phyloP scores from a whole-genome alignment of 2,113 vertebrate species.

The Octodon degus region DNA sequence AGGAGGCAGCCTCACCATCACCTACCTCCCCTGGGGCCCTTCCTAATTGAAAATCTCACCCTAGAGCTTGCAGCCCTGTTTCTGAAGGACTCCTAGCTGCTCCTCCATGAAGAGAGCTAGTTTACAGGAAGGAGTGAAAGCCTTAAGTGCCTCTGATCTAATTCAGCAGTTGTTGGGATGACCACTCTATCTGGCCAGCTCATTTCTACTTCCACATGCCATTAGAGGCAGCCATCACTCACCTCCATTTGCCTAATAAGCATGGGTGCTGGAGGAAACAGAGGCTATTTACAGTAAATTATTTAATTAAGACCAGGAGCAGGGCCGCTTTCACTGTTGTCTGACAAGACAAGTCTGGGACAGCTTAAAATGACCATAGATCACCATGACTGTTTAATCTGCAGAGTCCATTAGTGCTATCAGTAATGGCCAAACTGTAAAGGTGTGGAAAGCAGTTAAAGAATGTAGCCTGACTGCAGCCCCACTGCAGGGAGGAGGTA shows the following conservation, averaged over 20 bases:
- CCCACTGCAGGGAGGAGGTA: neutral
- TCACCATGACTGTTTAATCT: neutral
- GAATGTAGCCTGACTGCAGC: no score
- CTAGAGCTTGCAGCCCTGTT: slow-evolving; percentile 80
- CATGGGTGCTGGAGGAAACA: slow-evolving; percentile 87
- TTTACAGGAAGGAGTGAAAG: slow-evolving; percentile 85
- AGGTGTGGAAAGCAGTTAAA: neutral
- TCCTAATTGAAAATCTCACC: slow-evolving; percentile 75
- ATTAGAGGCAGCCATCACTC: slow-evolving; percentile 86
- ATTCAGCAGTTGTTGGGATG: slow-evolving; percentile 87
- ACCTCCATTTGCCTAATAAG: slow-evolving; percentile 93
- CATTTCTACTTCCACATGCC: slow-evolving; percentile 85
- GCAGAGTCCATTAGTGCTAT: neutral
- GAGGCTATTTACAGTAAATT: slow-evolving; percentile 89
- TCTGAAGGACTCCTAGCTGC: slow-evolving; percentile 80
- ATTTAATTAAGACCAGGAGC: slow-evolving; percentile 85
- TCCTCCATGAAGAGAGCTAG: slow-evolving; percentile 82
- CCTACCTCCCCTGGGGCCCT: slow-evolving; percentile 40
- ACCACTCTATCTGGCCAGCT: slow-evolving; percentile 91
- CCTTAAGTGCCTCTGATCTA: slow-evolving; percentile 91
- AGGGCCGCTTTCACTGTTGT: slow-evolving; percentile 77
- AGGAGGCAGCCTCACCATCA: slow-evolving; percentile 61
- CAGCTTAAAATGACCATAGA: neutral
- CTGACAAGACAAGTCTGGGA: neutral
- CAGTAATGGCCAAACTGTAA: neutral